Base-by-base conservation (phyloP, 2,888 invertebrate genomes). In the Euclidia mi region DNA sequence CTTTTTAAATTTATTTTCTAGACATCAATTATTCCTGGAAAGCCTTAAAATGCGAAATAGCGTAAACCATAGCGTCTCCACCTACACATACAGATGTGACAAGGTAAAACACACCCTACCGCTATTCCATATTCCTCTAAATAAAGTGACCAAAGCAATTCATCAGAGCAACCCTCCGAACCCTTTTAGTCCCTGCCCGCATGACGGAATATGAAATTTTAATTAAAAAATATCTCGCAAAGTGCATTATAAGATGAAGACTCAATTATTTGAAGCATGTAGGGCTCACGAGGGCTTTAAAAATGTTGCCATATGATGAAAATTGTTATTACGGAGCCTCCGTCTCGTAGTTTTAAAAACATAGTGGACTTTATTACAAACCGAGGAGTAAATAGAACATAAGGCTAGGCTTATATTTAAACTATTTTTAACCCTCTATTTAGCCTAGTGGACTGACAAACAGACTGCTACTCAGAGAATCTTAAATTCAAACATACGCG, bases 151-250 rank as follows among this genome's bases (percentile, higher is more conserved):
- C 71, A 43, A 65, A 40, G 75, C 62, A 75, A 71, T 75, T 61
- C 76, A 66, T 70, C 69, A 70, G 58, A 50, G 47, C 29, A 40
- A 65, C 71, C 71, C 53, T 20, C 42, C 47, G 37, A 53, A 57
- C 70, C 76, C 76, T 75, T 70, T 75, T 71, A 70, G 69, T 57
- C 56, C 35, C 43, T 53, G 46, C 46, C 2, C 62, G 55, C 62
- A 71, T 70, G 76, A 75, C 71, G 52, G 50, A 53, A 71, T 71
- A 75, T 70, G 56, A 70, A 70, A 75, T 75, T 75, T 74, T 71
- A 70, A 70, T 74, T 71, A 66, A 70, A n/a, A 74, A 70, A 70
- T 71, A 74, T 69, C 56, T 74, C 46, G 42, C 51, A 53, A 60
- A 71, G 56, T 75, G 53, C 52, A 51, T 42, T 42, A 53, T 65